A percentile compares a stretch with the other conserved stretches of the same genome.
Evolutionary conservation across 2,888 invertebrate genomes (phyloP).

Genomic region (Operophtera brumata): DNA sequence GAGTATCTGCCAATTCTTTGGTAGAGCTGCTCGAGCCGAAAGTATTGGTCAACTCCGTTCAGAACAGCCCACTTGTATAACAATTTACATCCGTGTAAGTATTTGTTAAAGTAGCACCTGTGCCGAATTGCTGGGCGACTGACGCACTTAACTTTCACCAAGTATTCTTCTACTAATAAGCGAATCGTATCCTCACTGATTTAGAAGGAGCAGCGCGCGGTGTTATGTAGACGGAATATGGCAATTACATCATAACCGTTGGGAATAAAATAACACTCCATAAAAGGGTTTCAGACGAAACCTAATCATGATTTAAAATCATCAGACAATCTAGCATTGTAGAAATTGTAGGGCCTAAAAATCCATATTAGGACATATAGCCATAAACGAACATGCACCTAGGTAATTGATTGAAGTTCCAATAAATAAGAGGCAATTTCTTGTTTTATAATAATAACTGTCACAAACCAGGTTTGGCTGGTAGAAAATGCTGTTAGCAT

Average conservation of each 20-base stretch:
- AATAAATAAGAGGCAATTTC: conserved; percentile 10
- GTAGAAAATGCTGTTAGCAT: too few relatives aligned
- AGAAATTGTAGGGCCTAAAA: not conserved
- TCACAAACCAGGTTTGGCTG: too few relatives aligned
- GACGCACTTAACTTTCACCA: conserved; percentile 31
- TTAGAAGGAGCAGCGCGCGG: not conserved
- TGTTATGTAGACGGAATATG: not conserved
- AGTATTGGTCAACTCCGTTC: not conserved
- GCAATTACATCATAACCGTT: not conserved
- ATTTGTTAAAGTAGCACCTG: conserved; percentile 31
- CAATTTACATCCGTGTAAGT: conserved; percentile 28
- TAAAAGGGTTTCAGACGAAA: not conserved
- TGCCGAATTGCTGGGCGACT: conserved; percentile 29
- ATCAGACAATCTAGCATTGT: not conserved
- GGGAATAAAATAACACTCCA: not conserved
- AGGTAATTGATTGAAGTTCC: not conserved
- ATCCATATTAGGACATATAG: not conserved
- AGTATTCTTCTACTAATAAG: conserved; percentile 28
- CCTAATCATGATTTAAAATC: not conserved
- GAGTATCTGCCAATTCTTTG: not conserved
- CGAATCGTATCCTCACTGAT: conserved; percentile 22
- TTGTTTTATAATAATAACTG: conserved; percentile 42
- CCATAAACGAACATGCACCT: conserved; percentile 1
- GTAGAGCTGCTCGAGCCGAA: not conserved
- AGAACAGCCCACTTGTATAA: conserved; percentile 4